These are phyloP conservation scores for Stichodactyla helianthus DNA, from an alignment of 64 coral and sea anemone genomes.

Conservation along the genomic window DNA sequence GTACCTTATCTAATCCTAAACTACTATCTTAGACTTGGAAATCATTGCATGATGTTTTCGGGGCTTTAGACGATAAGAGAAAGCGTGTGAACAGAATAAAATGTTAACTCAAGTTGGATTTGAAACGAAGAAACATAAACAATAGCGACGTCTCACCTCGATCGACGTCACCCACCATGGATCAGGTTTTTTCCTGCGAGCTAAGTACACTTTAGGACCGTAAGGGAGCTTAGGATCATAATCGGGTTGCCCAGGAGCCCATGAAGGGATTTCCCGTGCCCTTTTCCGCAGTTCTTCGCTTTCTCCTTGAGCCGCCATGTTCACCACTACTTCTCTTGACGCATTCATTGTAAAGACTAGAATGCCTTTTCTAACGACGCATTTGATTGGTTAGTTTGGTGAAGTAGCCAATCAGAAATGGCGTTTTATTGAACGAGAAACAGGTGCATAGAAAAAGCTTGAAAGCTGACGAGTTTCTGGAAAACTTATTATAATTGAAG, in stretches of 20 bases:
- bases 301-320: slow-evolving; percentile 64
- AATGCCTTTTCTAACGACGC: slow-evolving; percentile 25
- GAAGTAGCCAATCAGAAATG: slow-evolving; percentile 52
- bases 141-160: slow-evolving; percentile 51
- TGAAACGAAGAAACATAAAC: neutral
- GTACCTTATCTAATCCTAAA: neutral
- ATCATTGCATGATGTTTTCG: neutral
- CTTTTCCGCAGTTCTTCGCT: slow-evolving; percentile 74
- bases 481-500: neutral
- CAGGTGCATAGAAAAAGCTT: neutral
- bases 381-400: slow-evolving; percentile 42
- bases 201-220: slow-evolving; percentile 84
- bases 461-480: neutral
- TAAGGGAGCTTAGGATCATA: slow-evolving; percentile 94
- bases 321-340: slow-evolving; percentile 53
- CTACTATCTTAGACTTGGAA: neutral
- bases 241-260: slow-evolving; percentile 84
- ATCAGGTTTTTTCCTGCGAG: slow-evolving; percentile 88
- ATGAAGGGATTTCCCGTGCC: slow-evolving; percentile 69
- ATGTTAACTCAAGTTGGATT: too few species aligned
- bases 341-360: neutral
- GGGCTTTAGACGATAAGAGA: neutral
- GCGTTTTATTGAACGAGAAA: neutral
- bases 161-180: slow-evolving; percentile 95
- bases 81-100: neutral